Conservation (phyloP, 2,113 vertebrate species). For the Indicator maculatus region DNA sequence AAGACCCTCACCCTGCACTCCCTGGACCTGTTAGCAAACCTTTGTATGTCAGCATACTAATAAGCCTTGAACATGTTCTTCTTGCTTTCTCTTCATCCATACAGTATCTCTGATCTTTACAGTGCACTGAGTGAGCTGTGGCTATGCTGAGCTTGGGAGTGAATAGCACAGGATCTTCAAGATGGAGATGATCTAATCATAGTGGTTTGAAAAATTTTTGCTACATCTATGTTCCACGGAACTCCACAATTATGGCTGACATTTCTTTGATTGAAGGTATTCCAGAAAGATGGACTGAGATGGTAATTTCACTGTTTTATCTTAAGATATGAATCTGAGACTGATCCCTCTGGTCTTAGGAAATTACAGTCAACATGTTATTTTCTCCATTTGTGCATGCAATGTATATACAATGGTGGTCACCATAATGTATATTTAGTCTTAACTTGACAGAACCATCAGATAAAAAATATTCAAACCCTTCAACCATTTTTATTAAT, state of each 20-base stretch:
- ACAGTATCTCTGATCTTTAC: neutral
- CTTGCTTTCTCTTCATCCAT: conserved; percentile 47
- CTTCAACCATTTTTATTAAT: conserved; percentile 51
- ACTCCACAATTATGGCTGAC: conserved; percentile 76
- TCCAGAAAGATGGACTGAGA: conserved; percentile 76
- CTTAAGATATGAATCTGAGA: conserved; percentile 67
- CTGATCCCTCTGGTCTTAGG: conserved; percentile 65
- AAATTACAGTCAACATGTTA: conserved; percentile 72
- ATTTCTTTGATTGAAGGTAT: conserved; percentile 74
- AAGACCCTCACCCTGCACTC: neutral
- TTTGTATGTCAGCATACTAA: neutral
- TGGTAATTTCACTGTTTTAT: conserved; percentile 69
- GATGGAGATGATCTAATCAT: conserved; percentile 72
- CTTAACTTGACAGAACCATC: conserved; percentile 56
- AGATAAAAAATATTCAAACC: neutral
- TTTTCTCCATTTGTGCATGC: conserved; percentile 70
- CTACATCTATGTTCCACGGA: conserved; percentile 61
- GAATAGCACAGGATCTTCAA: neutral
- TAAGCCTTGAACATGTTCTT: neutral
- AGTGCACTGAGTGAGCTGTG: neutral
- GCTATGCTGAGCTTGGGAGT: conserved; percentile 1
- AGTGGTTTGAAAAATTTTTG: conserved; percentile 68
- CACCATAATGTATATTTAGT: conserved; percentile 29
- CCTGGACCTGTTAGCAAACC: neutral
- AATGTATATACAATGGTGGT: conserved; percentile 58